A percentile compares a stretch with the other conserved stretches of the same genome.
Evolutionary conservation across 2,888 invertebrate species (phyloP).

Genomic region (Mythimna ferrago): DNA sequence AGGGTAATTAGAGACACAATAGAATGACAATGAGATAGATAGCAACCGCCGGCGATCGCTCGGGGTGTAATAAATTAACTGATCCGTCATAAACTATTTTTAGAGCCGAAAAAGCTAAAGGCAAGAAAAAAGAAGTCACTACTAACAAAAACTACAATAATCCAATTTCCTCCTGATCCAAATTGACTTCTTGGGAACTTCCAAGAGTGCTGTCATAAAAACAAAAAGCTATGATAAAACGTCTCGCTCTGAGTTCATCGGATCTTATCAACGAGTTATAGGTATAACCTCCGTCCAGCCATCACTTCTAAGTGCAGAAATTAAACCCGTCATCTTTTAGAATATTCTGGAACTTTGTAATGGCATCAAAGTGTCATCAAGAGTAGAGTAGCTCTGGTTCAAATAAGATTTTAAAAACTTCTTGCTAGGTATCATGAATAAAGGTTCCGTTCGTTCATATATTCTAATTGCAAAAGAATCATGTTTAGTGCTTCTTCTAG

Average conservation of each 20-base stretch:
- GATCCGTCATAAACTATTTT: not conserved
- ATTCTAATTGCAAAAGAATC: not conserved
- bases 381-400: constrained; percentile 6
- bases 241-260: constrained; percentile 31
- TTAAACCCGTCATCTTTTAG: constrained; percentile 41
- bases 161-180: constrained; percentile 12
- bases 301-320: constrained; percentile 26
- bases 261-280: constrained; percentile 54
- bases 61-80: no score
- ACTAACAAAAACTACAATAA: constrained; percentile 13
- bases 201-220: constrained; percentile 31
- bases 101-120: not conserved
- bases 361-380: constrained; percentile 22
- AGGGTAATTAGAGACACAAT: no score
- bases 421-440: constrained; percentile 6
- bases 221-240: constrained; percentile 34
- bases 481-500: not conserved
- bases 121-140: not conserved
- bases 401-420: constrained; percentile 25
- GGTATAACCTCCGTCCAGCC: constrained; percentile 23
- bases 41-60: no score
- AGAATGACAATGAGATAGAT: no score
- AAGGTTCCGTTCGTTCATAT: constrained; percentile 16
- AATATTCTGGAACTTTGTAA: constrained; percentile 39
- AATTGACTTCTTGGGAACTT: constrained; percentile 18